Percentiles rank a stretch among this genome's conserved stretches.
Evolutionary conservation across 2,888 invertebrate genomes (phyloP).

Genomic region (Cantharis flavilabris): DNA sequence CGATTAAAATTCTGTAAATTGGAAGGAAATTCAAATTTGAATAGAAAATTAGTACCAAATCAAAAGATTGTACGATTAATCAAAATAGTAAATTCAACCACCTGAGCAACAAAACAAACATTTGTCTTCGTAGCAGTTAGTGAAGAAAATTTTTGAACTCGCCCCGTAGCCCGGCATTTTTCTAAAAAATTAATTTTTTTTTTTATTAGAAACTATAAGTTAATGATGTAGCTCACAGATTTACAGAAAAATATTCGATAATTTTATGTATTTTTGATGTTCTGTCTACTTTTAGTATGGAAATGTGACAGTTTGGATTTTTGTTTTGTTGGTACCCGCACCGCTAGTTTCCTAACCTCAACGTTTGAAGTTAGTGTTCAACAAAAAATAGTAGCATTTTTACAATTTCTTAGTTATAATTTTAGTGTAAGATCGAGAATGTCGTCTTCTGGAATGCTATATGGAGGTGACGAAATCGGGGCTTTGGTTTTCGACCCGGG

Average conservation of each 20-base stretch:
- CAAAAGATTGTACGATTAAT: too few relatives aligned
- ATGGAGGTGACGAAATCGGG: conserved; percentile 97
- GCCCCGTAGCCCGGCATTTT: background rate
- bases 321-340: background rate
- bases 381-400: background rate
- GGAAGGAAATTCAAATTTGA: too few relatives aligned
- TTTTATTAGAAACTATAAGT: background rate
- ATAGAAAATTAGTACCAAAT: too few relatives aligned
- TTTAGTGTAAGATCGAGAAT: conserved; percentile 1
- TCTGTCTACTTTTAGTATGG: background rate
- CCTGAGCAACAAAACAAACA: too few relatives aligned
- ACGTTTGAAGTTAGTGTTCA: background rate
- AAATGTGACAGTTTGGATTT: background rate
- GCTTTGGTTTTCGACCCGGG: conserved; percentile 97
- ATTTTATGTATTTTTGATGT: background rate
- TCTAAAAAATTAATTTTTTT: background rate
- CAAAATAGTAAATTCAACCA: too few relatives aligned
- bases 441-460: conserved; percentile 69
- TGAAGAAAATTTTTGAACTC: background rate
- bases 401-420: background rate
- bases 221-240: background rate
- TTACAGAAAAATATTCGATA: background rate
- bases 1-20: too few relatives aligned
- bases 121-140: too few relatives aligned
- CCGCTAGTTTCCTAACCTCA: background rate